Evolutionary conservation across 1,140 invertebrate species (phyloP), one percentile per base, ranked within the genome.

Genomic region (Aphaenogaster ashmeadi): DNA sequence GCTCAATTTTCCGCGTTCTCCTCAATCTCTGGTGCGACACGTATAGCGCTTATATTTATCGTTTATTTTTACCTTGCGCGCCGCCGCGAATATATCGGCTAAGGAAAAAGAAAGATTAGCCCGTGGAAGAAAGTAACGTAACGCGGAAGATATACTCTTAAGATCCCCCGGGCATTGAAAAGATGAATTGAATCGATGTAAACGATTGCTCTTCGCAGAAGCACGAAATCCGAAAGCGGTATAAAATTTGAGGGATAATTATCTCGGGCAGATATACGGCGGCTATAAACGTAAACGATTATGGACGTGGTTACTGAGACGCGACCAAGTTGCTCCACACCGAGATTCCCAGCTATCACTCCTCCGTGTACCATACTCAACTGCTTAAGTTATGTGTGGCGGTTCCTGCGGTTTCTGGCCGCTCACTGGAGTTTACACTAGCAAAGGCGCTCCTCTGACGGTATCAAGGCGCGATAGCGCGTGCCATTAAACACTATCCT

Each of bases 301-400:
- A 74, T 66, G 64, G 47, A 86, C 36, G 74, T 78, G 62, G 58
- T 86, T 66, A 86, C 66, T 58, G 71, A 62, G 78, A 84, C 87
- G 89, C 88, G 91, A 90, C 80, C 91, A 88, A 91, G 91, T 91
- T 89, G 87, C 89, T 91, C 89, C 90, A 80, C 89, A 88, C 91
- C 79, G 90, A 92, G 92, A 93, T 92, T 92, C 91, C 90, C 88
- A 87, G 89, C 92, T 92, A 93, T 92, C 92, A 92, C 91, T 93
- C 92, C 91, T 92, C 87, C 86, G 88, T 90, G 88, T 86, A 91
- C 89, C 88, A 92, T 92, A 92, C 89, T 84, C 71, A 90, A 93
- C 90, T 92, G 88, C 89, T 92, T 93, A 92, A 94, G 93, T 93
- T 93, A 93, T 93, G 91, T 90, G 90, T 92, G 91, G 91, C 90